A percentile compares a stretch with the other conserved stretches of the same genome.
Evolutionary conservation across 2,888 invertebrate genomes (phyloP).

Genomic region (Eilema griseolum): DNA sequence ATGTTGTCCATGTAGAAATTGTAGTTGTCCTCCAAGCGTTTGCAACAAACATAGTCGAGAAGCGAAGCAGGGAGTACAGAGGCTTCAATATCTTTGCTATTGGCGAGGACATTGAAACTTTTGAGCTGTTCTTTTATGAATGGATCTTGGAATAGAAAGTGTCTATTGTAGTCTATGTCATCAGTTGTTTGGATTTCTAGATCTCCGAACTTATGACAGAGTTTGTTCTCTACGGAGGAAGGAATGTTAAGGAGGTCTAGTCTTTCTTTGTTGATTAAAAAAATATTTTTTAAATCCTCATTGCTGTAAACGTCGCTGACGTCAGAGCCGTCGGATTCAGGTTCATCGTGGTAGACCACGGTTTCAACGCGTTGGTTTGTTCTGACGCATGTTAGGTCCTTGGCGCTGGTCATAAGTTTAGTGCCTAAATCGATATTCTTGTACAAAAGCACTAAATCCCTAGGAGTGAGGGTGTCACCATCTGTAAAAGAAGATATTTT

Average conservation of each 20-base stretch:
- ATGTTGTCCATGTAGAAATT: constrained; percentile 81
- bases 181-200: constrained; percentile 64
- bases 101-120: constrained; percentile 57
- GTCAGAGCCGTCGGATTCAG: constrained; percentile 71
- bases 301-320: constrained; percentile 67
- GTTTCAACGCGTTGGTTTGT: constrained; percentile 78
- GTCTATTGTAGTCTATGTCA: constrained; percentile 59
- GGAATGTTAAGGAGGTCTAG: constrained; percentile 67
- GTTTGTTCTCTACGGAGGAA: constrained; percentile 63
- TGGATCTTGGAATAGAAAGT: constrained; percentile 67
- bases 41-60: constrained; percentile 77
- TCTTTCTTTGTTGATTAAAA: constrained; percentile 70
- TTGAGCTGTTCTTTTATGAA: constrained; percentile 69
- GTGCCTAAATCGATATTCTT: constrained; percentile 76
- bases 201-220: constrained; percentile 74
- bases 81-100: constrained; percentile 53
- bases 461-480: constrained; percentile 62
- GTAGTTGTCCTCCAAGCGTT: constrained; percentile 75
- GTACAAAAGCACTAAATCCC: constrained; percentile 76
- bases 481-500: constrained; percentile 44
- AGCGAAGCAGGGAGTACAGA: constrained; percentile 68
- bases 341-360: constrained; percentile 72
- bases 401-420: constrained; percentile 62
- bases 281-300: constrained; percentile 68
- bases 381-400: constrained; percentile 51